phyloP scores from a whole-genome alignment of 2,797 vertebrate genomes.

The Sciurus vulgaris region DNA sequence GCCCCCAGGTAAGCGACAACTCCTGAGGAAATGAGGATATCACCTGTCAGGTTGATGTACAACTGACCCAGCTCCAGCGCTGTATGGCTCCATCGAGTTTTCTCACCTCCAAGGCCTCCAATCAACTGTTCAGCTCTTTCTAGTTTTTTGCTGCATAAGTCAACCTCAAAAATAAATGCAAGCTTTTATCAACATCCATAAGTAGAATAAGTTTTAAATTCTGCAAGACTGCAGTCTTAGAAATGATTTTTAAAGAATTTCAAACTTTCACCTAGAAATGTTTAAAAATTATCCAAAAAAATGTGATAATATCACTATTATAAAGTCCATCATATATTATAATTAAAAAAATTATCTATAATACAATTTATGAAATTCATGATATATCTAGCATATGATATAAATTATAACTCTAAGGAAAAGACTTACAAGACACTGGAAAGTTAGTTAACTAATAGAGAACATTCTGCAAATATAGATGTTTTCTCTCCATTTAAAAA shows the following conservation, averaged over 20 bases:
- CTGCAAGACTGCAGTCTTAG: neutral
- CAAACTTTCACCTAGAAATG: neutral
- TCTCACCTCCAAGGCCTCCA: constrained; percentile 95
- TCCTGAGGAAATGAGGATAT: constrained; percentile 93
- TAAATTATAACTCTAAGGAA: constrained; percentile 54
- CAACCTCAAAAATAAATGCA: constrained; percentile 87
- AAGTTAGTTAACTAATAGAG: neutral
- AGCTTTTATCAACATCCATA: neutral
- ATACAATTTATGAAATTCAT: constrained; percentile 53
- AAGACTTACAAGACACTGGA: neutral
- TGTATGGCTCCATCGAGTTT: constrained; percentile 92
- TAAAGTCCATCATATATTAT: constrained; percentile 8
- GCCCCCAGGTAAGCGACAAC: constrained; percentile 93
- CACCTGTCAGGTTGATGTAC: constrained; percentile 92
- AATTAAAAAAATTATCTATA: constrained; percentile 37
- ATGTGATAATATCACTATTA: neutral
- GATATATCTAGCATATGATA: neutral
- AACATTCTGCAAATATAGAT: constrained; percentile 11
- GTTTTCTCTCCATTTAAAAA: neutral
- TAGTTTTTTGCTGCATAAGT: constrained; percentile 94
- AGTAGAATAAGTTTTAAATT: neutral
- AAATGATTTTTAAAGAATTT: neutral
- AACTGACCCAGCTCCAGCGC: constrained; percentile 90
- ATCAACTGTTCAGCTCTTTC: constrained; percentile 93
- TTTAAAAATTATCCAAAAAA: constrained; percentile 16